Percentiles rank a stretch among this genome's conserved stretches.
Conservation (phyloP, 1,140 invertebrate genomes). For the Heliconius congener region DNA sequence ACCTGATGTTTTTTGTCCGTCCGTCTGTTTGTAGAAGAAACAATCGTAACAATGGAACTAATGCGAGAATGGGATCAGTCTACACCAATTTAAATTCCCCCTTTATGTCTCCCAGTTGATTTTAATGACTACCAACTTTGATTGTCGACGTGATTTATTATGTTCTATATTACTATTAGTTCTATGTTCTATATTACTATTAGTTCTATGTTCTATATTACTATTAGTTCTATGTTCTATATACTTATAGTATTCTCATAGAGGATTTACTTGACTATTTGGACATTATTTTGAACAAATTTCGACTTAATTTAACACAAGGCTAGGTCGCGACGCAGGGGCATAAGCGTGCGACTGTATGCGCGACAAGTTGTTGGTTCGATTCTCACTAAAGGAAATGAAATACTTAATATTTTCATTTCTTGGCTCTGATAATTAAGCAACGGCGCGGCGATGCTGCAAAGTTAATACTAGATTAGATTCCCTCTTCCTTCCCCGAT, state of each 20-base stretch:
- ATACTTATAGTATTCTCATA: not conserved
- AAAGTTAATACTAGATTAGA: too few species aligned
- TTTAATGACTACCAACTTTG: conserved; percentile 33
- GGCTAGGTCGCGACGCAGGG: too few species aligned
- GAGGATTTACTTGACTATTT: too few species aligned
- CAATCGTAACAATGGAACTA: conserved; percentile 70
- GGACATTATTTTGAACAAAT: too few species aligned
- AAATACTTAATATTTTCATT: too few species aligned
- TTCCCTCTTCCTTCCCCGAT: too few species aligned
- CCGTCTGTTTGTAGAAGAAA: conserved; percentile 65
- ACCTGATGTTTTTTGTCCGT: conserved; percentile 75
- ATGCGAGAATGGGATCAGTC: conserved; percentile 58
- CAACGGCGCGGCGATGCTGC: too few species aligned
- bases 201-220: conserved; percentile 11
- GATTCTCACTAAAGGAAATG: too few species aligned
- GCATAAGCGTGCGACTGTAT: too few species aligned
- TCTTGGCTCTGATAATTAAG: too few species aligned
- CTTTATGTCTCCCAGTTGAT: conserved; percentile 41
- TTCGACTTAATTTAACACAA: too few species aligned
- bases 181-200: conserved; percentile 10
- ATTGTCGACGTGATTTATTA: conserved; percentile 41
- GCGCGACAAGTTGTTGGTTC: too few species aligned
- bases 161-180: not conserved
- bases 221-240: conserved; percentile 6
- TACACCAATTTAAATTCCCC: conserved; percentile 65